phyloP scores from a whole-genome alignment of 92 coral and sea anemone species.

The Actinostola sp. region DNA sequence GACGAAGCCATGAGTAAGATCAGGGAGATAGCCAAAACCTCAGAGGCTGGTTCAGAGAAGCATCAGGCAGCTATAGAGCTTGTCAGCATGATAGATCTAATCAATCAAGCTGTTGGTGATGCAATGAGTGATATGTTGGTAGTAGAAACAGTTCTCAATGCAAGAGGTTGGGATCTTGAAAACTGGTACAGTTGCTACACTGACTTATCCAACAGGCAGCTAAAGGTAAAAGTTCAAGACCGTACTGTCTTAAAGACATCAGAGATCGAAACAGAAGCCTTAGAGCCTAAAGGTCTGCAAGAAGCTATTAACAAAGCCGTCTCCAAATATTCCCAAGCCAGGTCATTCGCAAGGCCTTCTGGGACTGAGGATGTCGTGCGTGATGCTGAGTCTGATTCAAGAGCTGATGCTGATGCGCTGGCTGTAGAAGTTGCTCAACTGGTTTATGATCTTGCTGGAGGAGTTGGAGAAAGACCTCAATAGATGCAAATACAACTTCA shows the following conservation, averaged over 20 bases:
- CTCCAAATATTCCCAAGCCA: constrained; percentile 58
- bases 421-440: constrained; percentile 81
- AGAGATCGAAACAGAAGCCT: constrained; percentile 80
- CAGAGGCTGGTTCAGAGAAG: constrained; percentile 49
- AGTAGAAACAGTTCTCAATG: constrained; percentile 84
- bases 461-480: constrained; percentile 85
- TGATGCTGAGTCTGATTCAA: constrained; percentile 90
- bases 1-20: constrained; percentile 66
- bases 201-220: constrained; percentile 89
- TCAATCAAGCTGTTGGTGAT: constrained; percentile 97
- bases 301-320: constrained; percentile 81
- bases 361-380: constrained; percentile 99
- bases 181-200: constrained; percentile 79
- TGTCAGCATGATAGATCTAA: constrained; percentile 71
- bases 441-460: constrained; percentile 93
- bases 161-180: constrained; percentile 77
- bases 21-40: constrained; percentile 46
- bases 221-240: constrained; percentile 85
- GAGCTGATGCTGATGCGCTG: constrained; percentile 82
- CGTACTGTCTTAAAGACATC: constrained; percentile 89
- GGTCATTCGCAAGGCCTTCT: constrained; percentile 98
- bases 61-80: constrained; percentile 73
- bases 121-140: constrained; percentile 96
- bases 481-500: background rate
- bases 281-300: constrained; percentile 86